phyloP scores from a whole-genome alignment of 2,797 vertebrate genomes.

The Naso thynnoides region DNA sequence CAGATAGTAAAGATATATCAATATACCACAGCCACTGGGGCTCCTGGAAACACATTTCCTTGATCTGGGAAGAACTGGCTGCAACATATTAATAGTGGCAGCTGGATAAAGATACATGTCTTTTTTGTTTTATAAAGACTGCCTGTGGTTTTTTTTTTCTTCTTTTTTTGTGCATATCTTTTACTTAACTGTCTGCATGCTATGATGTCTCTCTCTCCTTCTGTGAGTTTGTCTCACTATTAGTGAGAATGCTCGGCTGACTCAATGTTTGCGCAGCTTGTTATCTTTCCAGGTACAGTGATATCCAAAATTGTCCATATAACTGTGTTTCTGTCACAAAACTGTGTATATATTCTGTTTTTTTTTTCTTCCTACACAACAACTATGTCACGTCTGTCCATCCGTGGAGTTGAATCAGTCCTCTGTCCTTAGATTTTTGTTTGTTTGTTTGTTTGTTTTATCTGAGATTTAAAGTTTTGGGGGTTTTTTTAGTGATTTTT shows the following conservation, averaged over 20 bases:
- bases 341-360: too few relatives aligned
- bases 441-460: too few relatives aligned
- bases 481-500: too few relatives aligned
- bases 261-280: too few relatives aligned
- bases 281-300: not conserved
- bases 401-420: too few relatives aligned
- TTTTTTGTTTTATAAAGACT: not conserved
- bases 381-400: too few relatives aligned
- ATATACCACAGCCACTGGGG: slow-evolving; percentile 37
- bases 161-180: too few relatives aligned
- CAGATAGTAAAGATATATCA: slow-evolving; percentile 74
- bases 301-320: not conserved
- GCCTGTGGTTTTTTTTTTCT: not conserved
- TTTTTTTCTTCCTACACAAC: too few relatives aligned
- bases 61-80: slow-evolving; percentile 30
- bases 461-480: too few relatives aligned
- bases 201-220: not conserved
- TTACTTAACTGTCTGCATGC: not conserved
- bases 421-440: too few relatives aligned
- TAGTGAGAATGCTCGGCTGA: too few relatives aligned
- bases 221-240: not conserved
- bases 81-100: slow-evolving; percentile 22
- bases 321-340: too few relatives aligned
- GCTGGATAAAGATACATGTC: slow-evolving; percentile 4
- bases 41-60: slow-evolving; percentile 45